Evolutionary conservation across 2,888 invertebrate genomes (phyloP).

Genomic region (Antheraea assamensis): DNA sequence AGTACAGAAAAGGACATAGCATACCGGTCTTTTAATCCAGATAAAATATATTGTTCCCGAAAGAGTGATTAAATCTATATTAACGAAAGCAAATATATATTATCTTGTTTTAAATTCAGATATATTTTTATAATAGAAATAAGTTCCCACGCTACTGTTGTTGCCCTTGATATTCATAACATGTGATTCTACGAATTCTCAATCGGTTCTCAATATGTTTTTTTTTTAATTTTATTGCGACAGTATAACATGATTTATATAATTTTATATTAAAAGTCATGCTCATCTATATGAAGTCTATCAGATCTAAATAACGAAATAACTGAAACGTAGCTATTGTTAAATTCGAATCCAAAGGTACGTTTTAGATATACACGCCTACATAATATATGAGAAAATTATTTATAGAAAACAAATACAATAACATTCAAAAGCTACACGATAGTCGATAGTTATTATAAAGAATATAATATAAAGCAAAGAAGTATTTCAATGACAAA

Average conservation of each 20-base stretch:
- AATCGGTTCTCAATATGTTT: background rate
- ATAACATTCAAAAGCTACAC: background rate
- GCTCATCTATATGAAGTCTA: background rate
- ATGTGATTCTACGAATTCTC: conserved; percentile 15
- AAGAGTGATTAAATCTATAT: too few species aligned
- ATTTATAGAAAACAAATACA: background rate
- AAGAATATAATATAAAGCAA: background rate
- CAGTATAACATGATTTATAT: background rate
- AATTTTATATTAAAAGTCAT: conserved; percentile 19
- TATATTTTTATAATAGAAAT: conserved; percentile 12
- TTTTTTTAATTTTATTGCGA: background rate
- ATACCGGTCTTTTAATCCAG: too few species aligned
- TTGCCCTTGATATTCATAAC: conserved; percentile 20
- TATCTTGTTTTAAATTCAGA: conserved; percentile 19
- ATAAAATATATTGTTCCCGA: too few species aligned
- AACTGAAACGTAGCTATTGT: background rate
- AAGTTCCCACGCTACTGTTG: conserved; percentile 19
- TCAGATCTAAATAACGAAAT: background rate
- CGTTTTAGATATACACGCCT: background rate
- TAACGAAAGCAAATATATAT: conserved; percentile 18
- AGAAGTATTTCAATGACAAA: conserved; percentile 9
- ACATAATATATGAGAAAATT: background rate
- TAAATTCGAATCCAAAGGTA: background rate
- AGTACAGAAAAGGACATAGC: too few species aligned
- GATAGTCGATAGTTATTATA: background rate